Base-by-base conservation (phyloP, 1,140 invertebrate species). In the Lucilia cuprina region DNA sequence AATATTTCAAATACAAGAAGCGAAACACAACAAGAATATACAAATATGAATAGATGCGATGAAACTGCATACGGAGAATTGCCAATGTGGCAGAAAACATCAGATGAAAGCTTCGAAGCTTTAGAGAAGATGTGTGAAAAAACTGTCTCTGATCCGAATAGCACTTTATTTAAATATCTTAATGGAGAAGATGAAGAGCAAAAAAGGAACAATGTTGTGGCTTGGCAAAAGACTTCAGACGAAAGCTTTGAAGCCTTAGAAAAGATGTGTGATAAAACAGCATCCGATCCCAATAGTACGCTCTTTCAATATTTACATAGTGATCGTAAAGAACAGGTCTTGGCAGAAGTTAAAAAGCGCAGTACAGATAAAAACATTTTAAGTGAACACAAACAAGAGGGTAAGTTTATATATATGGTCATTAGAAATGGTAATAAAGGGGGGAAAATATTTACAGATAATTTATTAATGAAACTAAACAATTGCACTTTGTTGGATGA, bases 401-500 rank as follows among this genome's bases (percentile, higher is more conserved):
- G 55, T 84, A 55, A 82, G n/a, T 80, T 49, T 9, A 41, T 41
- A 41, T 13, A 65, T 8, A 41, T 8, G 2, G 10, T 41, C 41
- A 41, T 41, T 3, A 41, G 7, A 41, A 41, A 10, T 41, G 82
- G 65, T 35, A 19, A 47, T 74, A 70, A n/a, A 34, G 75, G 14
- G 70, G 75, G 14, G 70, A 89, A 9, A 85, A 78, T 83, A 9
- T 65, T 89, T 19, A 84, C 85, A 9, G 86, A 86, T 60, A 87
- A 90, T 19, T 88, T 86, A 41, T 86, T 88, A 0, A 8, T 87
- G 1, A 90, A 89, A 21, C 83, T 88, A 35, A 85, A 85, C n/a
- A 89, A 90, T 9, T 87, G 87, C 82, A 90, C 89, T 19, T 87
- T 88, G 82, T n/a, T 90, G 30, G 89, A 89, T 82, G 89, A 90